phyloP scores from a whole-genome alignment of 1,140 invertebrate species.

The Sitodiplosis mosellana region DNA sequence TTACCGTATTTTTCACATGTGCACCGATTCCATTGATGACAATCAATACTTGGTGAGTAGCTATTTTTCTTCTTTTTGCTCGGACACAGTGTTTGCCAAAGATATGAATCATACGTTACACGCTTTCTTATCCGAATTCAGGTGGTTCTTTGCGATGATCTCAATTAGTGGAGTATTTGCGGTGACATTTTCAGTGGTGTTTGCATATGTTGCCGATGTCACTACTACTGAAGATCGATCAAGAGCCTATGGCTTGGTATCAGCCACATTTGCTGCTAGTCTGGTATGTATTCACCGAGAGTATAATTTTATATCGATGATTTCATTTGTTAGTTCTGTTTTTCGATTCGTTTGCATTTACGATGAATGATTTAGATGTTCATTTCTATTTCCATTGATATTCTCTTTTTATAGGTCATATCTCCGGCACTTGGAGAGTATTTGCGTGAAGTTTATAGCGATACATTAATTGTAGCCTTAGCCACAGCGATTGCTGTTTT shows the following conservation, averaged over 20 bases:
- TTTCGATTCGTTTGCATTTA: too few relatives aligned
- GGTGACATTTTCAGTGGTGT: conserved; percentile 96
- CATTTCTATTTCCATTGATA: neutral
- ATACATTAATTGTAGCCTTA: conserved; percentile 87
- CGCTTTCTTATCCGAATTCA: conserved; percentile 4
- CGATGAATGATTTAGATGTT: too few relatives aligned
- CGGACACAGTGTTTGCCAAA: neutral
- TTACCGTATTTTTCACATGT: conserved; percentile 99
- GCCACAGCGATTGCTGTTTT: conserved; percentile 87
- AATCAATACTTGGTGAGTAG: conserved; percentile 82
- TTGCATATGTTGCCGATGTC: conserved; percentile 99
- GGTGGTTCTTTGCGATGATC: conserved; percentile 99
- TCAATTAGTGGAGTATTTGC: conserved; percentile 97
- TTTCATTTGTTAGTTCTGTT: neutral
- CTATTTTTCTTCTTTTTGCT: too few relatives aligned
- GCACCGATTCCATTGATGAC: conserved; percentile 97
- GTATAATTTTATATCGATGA: neutral
- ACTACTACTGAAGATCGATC: conserved; percentile 92
- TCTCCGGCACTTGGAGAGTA: conserved; percentile 93
- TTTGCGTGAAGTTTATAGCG: conserved; percentile 73
- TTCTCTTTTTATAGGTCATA: conserved; percentile 34
- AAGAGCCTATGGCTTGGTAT: conserved; percentile 91
- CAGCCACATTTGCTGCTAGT: conserved; percentile 97
- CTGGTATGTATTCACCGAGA: conserved; percentile 48
- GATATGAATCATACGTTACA: neutral